These are phyloP conservation scores for Athalia circularis DNA, from an alignment of 2,888 invertebrate species.

Conservation along the genomic window DNA sequence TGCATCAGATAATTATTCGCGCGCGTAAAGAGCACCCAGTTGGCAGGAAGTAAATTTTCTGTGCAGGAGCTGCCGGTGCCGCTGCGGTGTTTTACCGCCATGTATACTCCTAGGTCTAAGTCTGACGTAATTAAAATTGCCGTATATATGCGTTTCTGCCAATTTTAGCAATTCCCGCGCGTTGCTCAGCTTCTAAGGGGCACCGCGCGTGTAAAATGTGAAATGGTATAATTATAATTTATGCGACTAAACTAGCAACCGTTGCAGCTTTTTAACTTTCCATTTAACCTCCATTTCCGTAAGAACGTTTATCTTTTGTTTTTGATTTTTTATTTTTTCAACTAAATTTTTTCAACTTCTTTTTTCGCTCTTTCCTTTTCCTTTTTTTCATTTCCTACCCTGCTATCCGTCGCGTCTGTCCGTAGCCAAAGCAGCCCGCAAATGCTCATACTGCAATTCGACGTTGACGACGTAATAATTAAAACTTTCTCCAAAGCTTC, in stretches of 20 bases:
- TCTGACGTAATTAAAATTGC: conserved; percentile 60
- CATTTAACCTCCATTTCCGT: conserved; percentile 15
- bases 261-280: conserved; percentile 36
- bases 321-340: background rate
- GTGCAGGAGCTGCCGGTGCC: background rate
- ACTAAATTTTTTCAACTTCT: background rate
- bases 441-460: background rate
- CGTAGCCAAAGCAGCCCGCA: background rate
- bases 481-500: conserved; percentile 40
- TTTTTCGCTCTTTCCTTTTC: background rate
- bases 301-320: conserved; percentile 4
- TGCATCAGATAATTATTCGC: too few species aligned
- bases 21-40: too few species aligned
- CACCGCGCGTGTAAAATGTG: conserved; percentile 28
- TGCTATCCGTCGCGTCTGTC: background rate
- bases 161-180: conserved; percentile 61
- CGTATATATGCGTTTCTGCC: conserved; percentile 58
- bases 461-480: conserved; percentile 36
- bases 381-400: background rate
- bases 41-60: too few species aligned
- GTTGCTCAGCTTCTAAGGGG: conserved; percentile 48
- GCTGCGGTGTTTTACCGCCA: background rate
- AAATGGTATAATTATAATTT: conserved; percentile 63
- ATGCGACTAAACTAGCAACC: conserved; percentile 46
- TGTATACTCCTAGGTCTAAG: conserved; percentile 23